Evolutionary conservation across 64 coral and sea anemone genomes (phyloP).

Genomic region (Catalaphyllia jardinei): DNA sequence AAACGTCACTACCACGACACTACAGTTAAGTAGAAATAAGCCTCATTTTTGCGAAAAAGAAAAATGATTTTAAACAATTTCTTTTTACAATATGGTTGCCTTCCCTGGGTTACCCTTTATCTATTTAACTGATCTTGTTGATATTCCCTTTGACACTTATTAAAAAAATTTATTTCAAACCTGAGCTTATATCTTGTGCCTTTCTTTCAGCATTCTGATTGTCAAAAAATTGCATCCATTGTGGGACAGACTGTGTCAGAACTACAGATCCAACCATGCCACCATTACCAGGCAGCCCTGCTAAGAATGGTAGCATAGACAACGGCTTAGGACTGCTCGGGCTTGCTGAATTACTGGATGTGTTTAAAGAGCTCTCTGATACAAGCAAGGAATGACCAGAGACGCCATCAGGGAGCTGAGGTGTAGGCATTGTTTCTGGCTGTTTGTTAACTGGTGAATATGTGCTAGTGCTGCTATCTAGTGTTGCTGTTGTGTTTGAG

Average conservation of each 20-base stretch:
- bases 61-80: no score
- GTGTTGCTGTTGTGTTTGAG: not conserved
- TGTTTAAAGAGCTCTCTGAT: not conserved
- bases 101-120: no score
- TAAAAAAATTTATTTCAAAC: not conserved
- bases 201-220: not conserved
- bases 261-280: not conserved
- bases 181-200: slow-evolving; percentile 8
- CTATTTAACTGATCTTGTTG: no score
- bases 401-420: not conserved
- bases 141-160: no score
- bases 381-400: not conserved
- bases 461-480: not conserved
- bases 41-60: no score
- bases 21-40: no score
- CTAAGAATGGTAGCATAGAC: not conserved
- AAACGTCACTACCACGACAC: no score
- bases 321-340: not conserved
- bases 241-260: not conserved
- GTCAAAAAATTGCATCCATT: slow-evolving; percentile 12
- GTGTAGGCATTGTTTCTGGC: not conserved
- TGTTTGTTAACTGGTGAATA: not conserved
- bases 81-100: no score
- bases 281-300: not conserved
- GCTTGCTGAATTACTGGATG: not conserved